phyloP scores from a whole-genome alignment of 1,140 invertebrate genomes.

The Drosophila repleta region DNA sequence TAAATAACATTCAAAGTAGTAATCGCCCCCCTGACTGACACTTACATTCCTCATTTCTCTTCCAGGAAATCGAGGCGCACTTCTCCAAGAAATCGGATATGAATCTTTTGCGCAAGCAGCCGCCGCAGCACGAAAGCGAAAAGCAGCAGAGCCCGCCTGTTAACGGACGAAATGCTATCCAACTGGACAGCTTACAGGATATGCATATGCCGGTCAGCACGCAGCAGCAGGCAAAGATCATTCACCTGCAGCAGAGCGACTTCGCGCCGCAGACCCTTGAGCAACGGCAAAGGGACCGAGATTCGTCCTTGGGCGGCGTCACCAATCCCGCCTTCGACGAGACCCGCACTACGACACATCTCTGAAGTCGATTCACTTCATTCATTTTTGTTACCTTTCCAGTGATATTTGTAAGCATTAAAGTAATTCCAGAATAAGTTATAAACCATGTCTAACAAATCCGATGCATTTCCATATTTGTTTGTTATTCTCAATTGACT shows the following conservation, averaged over 20 bases:
- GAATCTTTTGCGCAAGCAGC: slow-evolving; percentile 63
- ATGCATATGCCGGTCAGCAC: slow-evolving; percentile 72
- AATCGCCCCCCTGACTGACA: too few species aligned
- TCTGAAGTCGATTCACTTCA: slow-evolving; percentile 46
- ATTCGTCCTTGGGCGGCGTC: slow-evolving; percentile 27
- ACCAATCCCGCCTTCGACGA: slow-evolving; percentile 74
- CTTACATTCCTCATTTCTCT: slow-evolving; percentile 1
- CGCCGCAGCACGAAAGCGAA: slow-evolving; percentile 17
- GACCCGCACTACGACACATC: slow-evolving; percentile 73
- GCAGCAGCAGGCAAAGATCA: slow-evolving; percentile 71
- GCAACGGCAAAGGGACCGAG: slow-evolving; percentile 5
- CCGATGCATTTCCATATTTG: too few species aligned
- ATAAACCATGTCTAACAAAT: background rate
- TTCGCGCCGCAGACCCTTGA: slow-evolving; percentile 51
- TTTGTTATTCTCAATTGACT: too few species aligned
- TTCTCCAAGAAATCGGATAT: slow-evolving; percentile 85
- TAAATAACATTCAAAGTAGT: background rate
- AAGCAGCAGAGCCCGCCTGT: slow-evolving; percentile 36
- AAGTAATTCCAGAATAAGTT: slow-evolving; percentile 42
- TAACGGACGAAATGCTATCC: slow-evolving; percentile 44
- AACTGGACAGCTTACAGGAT: slow-evolving; percentile 64
- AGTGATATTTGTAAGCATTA: slow-evolving; percentile 73
- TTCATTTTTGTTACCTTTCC: slow-evolving; percentile 33
- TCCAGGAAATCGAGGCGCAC: slow-evolving; percentile 89
- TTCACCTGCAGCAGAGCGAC: slow-evolving; percentile 79